phyloP scores from a whole-genome alignment of 2,113 vertebrate genomes.

The Shinisaurus crocodilurus region DNA sequence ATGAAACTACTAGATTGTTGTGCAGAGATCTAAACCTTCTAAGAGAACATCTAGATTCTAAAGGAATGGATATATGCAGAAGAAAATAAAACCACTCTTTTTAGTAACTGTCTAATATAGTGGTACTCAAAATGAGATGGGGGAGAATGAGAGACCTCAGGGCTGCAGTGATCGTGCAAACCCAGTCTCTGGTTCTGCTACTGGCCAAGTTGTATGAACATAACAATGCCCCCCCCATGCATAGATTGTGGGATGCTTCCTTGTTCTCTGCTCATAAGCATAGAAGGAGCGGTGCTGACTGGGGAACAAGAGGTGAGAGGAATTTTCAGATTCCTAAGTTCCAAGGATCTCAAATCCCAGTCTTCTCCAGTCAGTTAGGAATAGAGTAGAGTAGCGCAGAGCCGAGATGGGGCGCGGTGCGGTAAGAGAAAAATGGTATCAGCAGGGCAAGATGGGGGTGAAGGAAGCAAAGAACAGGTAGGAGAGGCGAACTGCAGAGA shows the following conservation, averaged over 20 bases:
- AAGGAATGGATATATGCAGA: neutral
- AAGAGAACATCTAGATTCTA: no score
- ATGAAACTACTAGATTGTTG: neutral
- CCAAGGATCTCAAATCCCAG: neutral
- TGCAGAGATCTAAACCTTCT: neutral
- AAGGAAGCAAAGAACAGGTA: neutral
- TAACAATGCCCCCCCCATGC: neutral
- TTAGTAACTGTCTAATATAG: neutral
- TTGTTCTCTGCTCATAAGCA: neutral
- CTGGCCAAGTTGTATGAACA: neutral
- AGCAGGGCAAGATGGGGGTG: neutral
- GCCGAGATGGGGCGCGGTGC: neutral
- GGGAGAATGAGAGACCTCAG: neutral
- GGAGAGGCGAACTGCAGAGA: neutral
- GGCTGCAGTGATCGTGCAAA: no score
- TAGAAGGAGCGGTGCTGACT: neutral
- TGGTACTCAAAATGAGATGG: neutral
- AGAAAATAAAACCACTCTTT: neutral
- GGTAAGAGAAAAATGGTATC: neutral
- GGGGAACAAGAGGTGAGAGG: neutral
- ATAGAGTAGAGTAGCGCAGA: no score
- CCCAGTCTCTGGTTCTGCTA: neutral
- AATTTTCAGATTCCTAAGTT: neutral
- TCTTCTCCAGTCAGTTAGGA: neutral
- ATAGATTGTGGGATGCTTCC: neutral